Evolutionary conservation across 1,140 invertebrate genomes (phyloP), one percentile per base, ranked within the genome.

Genomic region (Sarcophaga bullata): DNA sequence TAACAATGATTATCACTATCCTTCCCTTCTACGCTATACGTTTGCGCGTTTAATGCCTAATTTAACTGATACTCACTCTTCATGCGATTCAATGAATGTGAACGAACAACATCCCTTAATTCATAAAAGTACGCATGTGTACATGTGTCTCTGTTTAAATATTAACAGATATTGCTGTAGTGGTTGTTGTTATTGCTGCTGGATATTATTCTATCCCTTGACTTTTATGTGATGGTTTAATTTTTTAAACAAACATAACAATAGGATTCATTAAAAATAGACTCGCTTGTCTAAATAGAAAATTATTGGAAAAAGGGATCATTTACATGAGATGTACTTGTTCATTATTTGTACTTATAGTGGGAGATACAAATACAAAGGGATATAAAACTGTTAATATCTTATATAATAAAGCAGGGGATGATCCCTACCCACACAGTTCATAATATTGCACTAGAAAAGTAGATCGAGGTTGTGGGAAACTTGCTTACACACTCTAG

Each of bases 221-320:
- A 68, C 62, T 68, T 78, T 78, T 78, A 50, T 50, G 48, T 78
- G 50, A 49, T 50, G 75, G 75, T 78, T 78, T 78, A 78, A 78
- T 78, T 78, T 78, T 78, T 78, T 78, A 78, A 48, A 17, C 11
- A 78, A 78, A 78, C 75, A 78, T 78, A 19, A 78, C 75, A 78
- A 78, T 78, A 50, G 75, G 75, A 78, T 78, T 78, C 50, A 78
- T 78, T 78, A 78, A 78, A 6, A 37, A 37, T 37, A 37, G 25
- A 37, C 25, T 37, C 25, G 25, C 25, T 37, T 37, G 25, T 37
- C 25, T 37, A 37, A 37, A 37, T 37, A 37, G 4, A 37, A 37
- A 37, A 37, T 37, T 4, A 37, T 37, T 37, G 25, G 4, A 4
- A 37, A 37, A 37, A 4, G 25, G 25, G 25, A 37, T 37, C 25